Conservation (phyloP, 2,888 invertebrate species). For the Phyllotreta cruciferae region DNA sequence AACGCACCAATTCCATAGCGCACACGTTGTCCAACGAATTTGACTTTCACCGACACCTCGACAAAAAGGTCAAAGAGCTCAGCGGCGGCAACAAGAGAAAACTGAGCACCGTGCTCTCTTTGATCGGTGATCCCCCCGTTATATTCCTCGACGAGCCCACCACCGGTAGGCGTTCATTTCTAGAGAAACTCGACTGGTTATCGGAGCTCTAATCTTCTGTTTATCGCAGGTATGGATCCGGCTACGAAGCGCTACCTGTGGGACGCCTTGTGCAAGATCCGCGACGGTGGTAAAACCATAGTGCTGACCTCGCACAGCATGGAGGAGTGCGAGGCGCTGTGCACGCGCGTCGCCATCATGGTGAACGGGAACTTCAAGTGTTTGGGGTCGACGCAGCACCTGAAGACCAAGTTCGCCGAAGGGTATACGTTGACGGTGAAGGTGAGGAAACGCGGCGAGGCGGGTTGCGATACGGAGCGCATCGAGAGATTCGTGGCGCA, state of each 20-base stretch:
- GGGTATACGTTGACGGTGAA: conserved; percentile 60
- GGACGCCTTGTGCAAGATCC: conserved; percentile 73
- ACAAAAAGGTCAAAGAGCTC: conserved; percentile 58
- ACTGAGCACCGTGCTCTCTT: conserved; percentile 63
- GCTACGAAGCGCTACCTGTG: conserved; percentile 82
- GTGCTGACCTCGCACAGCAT: conserved; percentile 86
- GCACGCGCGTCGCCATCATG: conserved; percentile 83
- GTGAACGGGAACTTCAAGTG: conserved; percentile 84
- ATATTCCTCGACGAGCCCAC: conserved; percentile 64
- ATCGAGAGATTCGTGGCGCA: conserved; percentile 49
- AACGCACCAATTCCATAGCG: conserved; percentile 51
- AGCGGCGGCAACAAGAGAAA: conserved; percentile 67
- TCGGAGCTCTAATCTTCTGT: too few species aligned
- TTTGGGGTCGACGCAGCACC: conserved; percentile 80
- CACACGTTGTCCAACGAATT: conserved; percentile 57
- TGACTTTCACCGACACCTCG: conserved; percentile 58
- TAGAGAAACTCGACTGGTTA: too few species aligned
- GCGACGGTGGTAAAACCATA: conserved; percentile 76
- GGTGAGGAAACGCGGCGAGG: conserved; percentile 52
- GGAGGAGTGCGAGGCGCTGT: conserved; percentile 87
- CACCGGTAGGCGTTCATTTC: too few species aligned
- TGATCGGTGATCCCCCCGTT: conserved; percentile 65
- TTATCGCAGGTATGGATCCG: conserved; percentile 84
- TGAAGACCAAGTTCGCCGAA: conserved; percentile 80
- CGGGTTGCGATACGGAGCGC: conserved; percentile 29